Percentiles rank a stretch among this genome's conserved stretches.
These are phyloP conservation scores for Pangasius sanitwongsei DNA, from an alignment of 2,797 vertebrate genomes.

Conservation along the genomic window DNA sequence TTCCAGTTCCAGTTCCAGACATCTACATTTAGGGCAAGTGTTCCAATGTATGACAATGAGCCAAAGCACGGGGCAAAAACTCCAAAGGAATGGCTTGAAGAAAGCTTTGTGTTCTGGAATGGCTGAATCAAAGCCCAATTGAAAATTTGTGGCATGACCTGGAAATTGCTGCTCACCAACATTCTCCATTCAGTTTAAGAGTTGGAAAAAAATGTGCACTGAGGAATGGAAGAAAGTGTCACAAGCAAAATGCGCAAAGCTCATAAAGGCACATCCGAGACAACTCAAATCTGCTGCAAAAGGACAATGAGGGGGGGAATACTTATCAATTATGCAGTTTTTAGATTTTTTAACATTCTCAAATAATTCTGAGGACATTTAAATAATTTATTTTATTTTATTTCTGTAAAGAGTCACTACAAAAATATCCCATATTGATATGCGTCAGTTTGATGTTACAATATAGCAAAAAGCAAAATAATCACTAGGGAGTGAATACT, in stretches of 20 bases:
- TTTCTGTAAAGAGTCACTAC: not conserved
- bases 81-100: not conserved
- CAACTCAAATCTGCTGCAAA: not conserved
- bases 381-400: not conserved
- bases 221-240: not conserved
- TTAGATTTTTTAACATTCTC: not conserved
- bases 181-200: not conserved
- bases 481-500: not conserved
- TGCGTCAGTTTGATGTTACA: not conserved
- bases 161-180: not conserved
- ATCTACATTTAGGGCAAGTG: not conserved
- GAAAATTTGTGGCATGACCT: not conserved
- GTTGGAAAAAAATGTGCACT: not conserved
- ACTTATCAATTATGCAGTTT: not conserved
- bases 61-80: not conserved
- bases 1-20: too few relatives aligned
- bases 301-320: not conserved
- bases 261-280: not conserved
- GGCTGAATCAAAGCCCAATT: not conserved
- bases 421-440: not conserved
- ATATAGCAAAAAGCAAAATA: not conserved
- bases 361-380: not conserved
- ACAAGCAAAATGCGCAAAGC: not conserved
- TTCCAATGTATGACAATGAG: not conserved
- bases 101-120: not conserved